phyloP scores from a whole-genome alignment of 2,113 vertebrate genomes.

The Halichoerus grypus region DNA sequence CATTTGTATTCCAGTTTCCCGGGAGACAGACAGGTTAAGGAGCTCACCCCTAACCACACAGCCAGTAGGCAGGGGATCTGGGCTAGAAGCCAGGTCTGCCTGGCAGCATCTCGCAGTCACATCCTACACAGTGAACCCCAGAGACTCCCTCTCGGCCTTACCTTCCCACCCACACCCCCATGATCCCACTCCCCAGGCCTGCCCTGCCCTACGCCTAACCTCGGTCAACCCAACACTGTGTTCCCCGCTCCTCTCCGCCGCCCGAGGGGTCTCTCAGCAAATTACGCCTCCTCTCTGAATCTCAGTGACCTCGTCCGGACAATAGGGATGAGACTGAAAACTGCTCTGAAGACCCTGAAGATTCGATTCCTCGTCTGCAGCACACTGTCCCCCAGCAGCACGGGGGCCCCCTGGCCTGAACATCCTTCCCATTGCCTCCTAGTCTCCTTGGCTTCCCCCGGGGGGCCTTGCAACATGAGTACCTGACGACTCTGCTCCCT shows the following conservation, averaged over 20 bases:
- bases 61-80: neutral
- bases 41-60: neutral
- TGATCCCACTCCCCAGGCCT: neutral
- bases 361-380: neutral
- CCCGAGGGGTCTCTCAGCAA: too few species aligned
- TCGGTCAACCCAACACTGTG: neutral
- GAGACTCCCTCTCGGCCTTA: neutral
- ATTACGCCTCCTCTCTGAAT: neutral
- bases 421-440: rapidly evolving
- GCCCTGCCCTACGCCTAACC: neutral
- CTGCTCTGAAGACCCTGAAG: too few species aligned
- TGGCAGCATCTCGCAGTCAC: neutral
- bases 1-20: neutral
- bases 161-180: neutral
- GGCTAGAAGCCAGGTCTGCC: neutral
- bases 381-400: too few species aligned
- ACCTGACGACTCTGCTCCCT: neutral
- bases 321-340: neutral
- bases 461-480: neutral
- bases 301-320: neutral
- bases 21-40: neutral
- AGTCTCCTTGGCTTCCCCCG: neutral
- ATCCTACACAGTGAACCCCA: neutral
- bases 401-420: rapidly evolving
- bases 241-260: neutral